Percentiles rank a stretch among this genome's conserved stretches.
These are phyloP conservation scores for Sterrhoptilus dennistouni DNA, from an alignment of 2,113 vertebrate genomes.

Conservation along the genomic window DNA sequence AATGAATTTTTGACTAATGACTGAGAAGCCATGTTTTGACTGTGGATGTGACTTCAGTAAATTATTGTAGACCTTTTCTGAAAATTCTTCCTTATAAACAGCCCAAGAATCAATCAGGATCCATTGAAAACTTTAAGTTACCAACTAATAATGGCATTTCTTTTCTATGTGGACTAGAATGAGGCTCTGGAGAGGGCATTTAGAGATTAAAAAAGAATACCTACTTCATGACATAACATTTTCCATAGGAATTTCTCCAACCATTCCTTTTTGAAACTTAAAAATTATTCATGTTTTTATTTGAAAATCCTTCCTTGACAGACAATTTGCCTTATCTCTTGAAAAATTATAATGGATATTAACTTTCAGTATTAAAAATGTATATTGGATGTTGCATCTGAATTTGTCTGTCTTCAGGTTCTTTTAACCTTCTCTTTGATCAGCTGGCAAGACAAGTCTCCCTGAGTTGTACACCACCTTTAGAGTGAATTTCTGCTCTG, in stretches of 20 bases:
- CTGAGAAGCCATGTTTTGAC: background rate
- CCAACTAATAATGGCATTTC: background rate
- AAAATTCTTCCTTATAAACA: background rate
- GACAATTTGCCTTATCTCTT: background rate
- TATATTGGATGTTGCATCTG: background rate
- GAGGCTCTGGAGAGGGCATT: background rate
- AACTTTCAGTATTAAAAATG: background rate
- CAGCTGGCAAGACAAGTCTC: background rate
- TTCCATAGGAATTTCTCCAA: background rate
- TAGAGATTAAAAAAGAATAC: background rate
- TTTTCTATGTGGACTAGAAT: background rate
- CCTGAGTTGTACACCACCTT: background rate
- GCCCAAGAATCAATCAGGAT: background rate
- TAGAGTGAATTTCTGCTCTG: background rate
- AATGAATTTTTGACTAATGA: background rate
- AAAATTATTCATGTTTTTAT: background rate
- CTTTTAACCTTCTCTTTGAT: background rate
- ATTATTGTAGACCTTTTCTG: background rate
- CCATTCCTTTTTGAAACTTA: background rate
- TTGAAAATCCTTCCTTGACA: background rate
- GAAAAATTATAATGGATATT: background rate
- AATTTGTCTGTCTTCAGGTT: background rate
- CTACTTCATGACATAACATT: background rate
- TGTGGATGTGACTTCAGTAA: background rate
- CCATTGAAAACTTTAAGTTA: background rate